phyloP scores from a whole-genome alignment of 1,140 invertebrate genomes.

The Eriocheir sinensis region DNA sequence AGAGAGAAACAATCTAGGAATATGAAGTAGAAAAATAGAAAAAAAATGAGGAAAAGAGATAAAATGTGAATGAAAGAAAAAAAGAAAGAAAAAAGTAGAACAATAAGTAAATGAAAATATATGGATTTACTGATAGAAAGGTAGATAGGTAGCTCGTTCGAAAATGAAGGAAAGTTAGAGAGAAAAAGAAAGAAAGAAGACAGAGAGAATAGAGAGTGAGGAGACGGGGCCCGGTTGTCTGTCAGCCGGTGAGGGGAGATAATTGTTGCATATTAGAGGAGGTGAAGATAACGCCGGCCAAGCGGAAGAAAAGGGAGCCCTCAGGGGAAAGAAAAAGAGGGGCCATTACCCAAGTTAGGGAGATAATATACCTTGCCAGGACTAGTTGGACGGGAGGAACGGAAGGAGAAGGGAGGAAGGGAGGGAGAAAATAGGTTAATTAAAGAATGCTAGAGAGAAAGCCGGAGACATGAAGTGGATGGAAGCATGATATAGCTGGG shows the following conservation, averaged over 20 bases:
- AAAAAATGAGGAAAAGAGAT: no score
- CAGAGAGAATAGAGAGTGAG: neutral
- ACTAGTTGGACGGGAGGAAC: neutral
- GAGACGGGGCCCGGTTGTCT: neutral
- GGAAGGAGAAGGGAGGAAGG: neutral
- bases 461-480: neutral
- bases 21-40: no score
- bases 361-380: constrained; percentile 25
- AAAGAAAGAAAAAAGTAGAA: no score
- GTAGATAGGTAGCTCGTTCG: no score
- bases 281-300: neutral
- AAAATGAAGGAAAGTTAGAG: no score
- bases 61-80: no score
- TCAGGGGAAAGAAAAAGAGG: neutral
- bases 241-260: neutral
- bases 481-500: neutral
- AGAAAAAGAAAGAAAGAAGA: no score
- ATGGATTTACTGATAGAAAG: no score
- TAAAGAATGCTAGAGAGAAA: no score
- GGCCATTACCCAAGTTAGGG: neutral
- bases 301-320: neutral
- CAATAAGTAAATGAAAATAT: no score
- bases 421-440: neutral
- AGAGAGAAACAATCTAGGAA: no score
- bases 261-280: neutral